Evolutionary conservation across 2,888 invertebrate species (phyloP).

Genomic region (Spisula solida): DNA sequence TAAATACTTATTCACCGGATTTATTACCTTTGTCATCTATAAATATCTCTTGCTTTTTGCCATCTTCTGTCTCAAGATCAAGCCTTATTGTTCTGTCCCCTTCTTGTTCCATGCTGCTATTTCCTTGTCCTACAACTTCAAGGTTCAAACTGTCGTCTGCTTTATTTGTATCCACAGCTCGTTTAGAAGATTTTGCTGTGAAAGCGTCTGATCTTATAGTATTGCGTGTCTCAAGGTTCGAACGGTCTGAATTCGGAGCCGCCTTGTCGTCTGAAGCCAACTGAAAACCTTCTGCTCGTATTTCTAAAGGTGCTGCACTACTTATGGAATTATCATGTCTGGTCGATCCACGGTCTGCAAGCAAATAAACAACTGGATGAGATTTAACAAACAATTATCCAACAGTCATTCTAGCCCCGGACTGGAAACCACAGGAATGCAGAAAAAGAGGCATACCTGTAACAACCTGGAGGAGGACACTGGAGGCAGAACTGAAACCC

Average conservation of each 20-base stretch:
- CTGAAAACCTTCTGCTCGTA: conserved; percentile 68
- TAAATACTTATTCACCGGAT: background rate
- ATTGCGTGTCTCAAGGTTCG: conserved; percentile 27
- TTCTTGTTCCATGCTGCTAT: conserved; percentile 32
- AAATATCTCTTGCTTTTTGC: conserved; percentile 70
- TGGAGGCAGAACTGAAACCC: too few relatives aligned
- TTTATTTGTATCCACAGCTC: conserved; percentile 2
- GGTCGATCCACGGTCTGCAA: conserved; percentile 50
- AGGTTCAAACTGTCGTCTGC: conserved; percentile 1
- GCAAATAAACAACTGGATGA: conserved; percentile 1
- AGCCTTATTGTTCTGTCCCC: conserved; percentile 53
- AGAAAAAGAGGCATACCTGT: too few relatives aligned
- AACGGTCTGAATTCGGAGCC: conserved; percentile 36
- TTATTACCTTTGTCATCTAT: conserved; percentile 66
- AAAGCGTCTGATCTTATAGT: conserved; percentile 24
- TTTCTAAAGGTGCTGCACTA: conserved; percentile 62
- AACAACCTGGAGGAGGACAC: too few relatives aligned
- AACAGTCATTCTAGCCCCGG: too few relatives aligned
- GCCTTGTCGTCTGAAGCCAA: conserved; percentile 55
- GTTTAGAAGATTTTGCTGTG: background rate
- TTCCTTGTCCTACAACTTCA: conserved; percentile 33
- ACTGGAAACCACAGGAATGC: too few relatives aligned
- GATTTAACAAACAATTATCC: background rate
- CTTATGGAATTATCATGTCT: conserved; percentile 52
- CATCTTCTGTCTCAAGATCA: conserved; percentile 69